These are phyloP conservation scores for Nowickia ferox DNA, from an alignment of 2,888 invertebrate species.

Conservation along the genomic window DNA sequence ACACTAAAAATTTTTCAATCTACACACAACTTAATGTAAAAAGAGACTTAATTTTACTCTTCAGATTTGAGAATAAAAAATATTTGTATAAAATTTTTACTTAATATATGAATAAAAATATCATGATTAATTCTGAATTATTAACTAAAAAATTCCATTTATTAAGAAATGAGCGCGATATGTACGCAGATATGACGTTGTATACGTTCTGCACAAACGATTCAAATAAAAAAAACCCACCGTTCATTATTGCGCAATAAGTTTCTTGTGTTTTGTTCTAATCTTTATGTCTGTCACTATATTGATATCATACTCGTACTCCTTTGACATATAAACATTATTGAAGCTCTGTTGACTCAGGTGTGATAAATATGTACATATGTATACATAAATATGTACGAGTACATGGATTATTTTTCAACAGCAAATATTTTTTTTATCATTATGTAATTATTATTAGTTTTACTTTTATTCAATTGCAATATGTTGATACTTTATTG, in stretches of 20 bases:
- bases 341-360: slow-evolving; percentile 49
- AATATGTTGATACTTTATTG: neutral
- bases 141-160: too few relatives aligned
- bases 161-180: too few relatives aligned
- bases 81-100: too few relatives aligned
- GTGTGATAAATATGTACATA: slow-evolving; percentile 29
- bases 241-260: slow-evolving; percentile 34
- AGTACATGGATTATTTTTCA: neutral
- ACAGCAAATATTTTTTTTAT: slow-evolving; percentile 10
- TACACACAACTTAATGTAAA: too few relatives aligned
- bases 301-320: slow-evolving; percentile 12
- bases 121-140: too few relatives aligned
- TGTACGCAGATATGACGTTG: too few relatives aligned
- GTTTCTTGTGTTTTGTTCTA: slow-evolving; percentile 5
- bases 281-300: slow-evolving; percentile 6
- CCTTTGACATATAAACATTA: slow-evolving; percentile 21
- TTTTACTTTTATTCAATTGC: neutral
- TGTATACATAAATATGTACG: too few relatives aligned
- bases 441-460: neutral
- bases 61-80: too few relatives aligned
- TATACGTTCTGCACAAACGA: neutral
- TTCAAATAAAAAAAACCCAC: slow-evolving; percentile 21
- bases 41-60: too few relatives aligned
- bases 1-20: too few relatives aligned
- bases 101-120: too few relatives aligned